A percentile compares a stretch with the other conserved stretches of the same genome.
These are phyloP conservation scores for Oscheius sp. DNA, from an alignment of 2,888 invertebrate genomes.

Conservation along the genomic window DNA sequence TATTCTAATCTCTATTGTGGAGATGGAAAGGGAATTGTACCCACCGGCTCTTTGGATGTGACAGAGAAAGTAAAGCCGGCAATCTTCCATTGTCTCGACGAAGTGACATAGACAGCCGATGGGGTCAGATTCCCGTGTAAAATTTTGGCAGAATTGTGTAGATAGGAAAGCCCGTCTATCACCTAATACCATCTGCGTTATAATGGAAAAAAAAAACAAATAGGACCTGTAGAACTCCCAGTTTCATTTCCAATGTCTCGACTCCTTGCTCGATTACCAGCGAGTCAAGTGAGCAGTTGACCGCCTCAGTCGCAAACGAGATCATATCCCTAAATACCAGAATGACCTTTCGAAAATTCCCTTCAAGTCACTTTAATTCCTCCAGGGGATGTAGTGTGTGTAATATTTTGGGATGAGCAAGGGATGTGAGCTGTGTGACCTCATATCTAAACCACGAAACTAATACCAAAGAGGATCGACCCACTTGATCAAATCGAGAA, in stretches of 20 bases:
- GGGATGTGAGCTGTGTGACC: conserved; percentile 61
- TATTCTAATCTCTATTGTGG: conserved; percentile 78
- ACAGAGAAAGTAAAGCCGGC: conserved; percentile 89
- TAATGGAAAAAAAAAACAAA: not conserved
- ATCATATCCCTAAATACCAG: conserved; percentile 55
- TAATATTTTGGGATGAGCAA: conserved; percentile 67
- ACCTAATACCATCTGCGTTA: conserved; percentile 74
- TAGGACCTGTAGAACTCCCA: conserved; percentile 67
- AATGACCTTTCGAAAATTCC: not conserved
- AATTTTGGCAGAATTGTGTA: conserved; percentile 88
- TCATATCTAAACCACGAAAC: conserved; percentile 54
- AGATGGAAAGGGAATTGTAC: not conserved
- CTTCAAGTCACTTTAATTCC: conserved; percentile 62
- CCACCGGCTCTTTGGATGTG: conserved; percentile 64
- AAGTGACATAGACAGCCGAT: conserved; percentile 89
- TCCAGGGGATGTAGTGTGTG: conserved; percentile 63
- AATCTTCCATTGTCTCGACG: conserved; percentile 94
- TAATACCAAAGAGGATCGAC: not conserved
- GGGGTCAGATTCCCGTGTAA: conserved; percentile 95
- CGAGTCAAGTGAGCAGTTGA: conserved; percentile 59
- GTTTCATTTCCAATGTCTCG: conserved; percentile 69
- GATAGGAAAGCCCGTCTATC: conserved; percentile 90
- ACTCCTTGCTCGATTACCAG: conserved; percentile 58
- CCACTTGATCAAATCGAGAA: conserved; percentile 65
- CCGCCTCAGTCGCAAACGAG: conserved; percentile 55